Percentiles rank a stretch among this genome's conserved stretches.
These are phyloP conservation scores for Ischnura elegans DNA, from an alignment of 2,888 invertebrate species.

Conservation along the genomic window DNA sequence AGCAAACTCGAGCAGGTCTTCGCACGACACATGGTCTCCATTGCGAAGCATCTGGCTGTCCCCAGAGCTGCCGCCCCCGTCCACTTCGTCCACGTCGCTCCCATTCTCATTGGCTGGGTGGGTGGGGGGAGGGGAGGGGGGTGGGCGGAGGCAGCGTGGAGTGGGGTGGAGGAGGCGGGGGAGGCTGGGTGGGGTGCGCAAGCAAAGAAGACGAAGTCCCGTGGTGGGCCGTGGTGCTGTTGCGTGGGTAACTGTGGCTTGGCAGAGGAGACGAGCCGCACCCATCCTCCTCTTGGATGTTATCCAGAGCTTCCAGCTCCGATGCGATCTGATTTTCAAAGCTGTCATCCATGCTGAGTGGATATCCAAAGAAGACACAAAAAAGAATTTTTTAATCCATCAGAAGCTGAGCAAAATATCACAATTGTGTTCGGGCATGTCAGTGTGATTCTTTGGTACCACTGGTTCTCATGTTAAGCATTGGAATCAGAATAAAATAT, in stretches of 20 bases:
- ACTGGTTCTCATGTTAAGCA: too few species aligned
- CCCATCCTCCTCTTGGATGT: constrained; percentile 78
- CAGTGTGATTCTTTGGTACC: too few species aligned
- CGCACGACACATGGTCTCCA: constrained; percentile 93
- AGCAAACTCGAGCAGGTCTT: constrained; percentile 93
- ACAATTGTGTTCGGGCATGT: too few species aligned
- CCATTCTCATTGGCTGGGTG: constrained; percentile 73
- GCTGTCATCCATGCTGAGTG: constrained; percentile 74
- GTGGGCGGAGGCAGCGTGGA: neutral
- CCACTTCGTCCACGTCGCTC: constrained; percentile 60
- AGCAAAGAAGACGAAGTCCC: constrained; percentile 40
- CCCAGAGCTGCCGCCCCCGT: constrained; percentile 2
- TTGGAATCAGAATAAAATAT: too few species aligned
- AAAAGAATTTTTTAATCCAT: too few species aligned
- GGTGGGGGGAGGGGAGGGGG: constrained; percentile 49
- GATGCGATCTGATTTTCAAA: constrained; percentile 84
- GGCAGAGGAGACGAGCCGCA: constrained; percentile 71
- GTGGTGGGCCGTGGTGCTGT: constrained; percentile 5
- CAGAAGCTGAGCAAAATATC: too few species aligned
- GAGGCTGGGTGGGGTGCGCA: constrained; percentile 15
- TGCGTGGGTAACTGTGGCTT: constrained; percentile 60
- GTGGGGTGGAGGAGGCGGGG: constrained; percentile 56
- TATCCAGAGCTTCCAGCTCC: constrained; percentile 82
- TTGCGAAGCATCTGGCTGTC: constrained; percentile 76
- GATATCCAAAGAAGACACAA: too few species aligned